Base-by-base conservation (phyloP, 2,113 vertebrate genomes). In the Neofelis nebulosa region DNA sequence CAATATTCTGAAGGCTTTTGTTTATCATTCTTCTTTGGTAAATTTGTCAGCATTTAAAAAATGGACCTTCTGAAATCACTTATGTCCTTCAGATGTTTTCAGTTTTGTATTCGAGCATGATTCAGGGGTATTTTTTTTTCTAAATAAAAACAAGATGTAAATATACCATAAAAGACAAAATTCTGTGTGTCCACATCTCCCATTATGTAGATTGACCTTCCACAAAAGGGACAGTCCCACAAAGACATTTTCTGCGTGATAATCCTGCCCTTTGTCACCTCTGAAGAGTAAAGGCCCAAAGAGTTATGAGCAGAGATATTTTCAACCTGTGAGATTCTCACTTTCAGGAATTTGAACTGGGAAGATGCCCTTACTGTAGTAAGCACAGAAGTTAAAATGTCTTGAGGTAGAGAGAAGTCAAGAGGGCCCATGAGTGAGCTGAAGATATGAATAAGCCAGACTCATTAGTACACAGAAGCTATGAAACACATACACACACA, bases 1-100 rank as follows among this genome's bases (percentile, higher is more conserved):
- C 29, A 91, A n/a, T 83, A 84, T 88, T 91, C 88, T 95, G n/a
- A 95, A 89, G 25, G 0, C 23, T 92, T 92, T 82, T 31, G 55
- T 48, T 78, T 96, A 78, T 38, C 48, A 82, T 80, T 87, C 55
- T 92, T 94, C n/a, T 80, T 7, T 87, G 52, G 23, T 38, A 78
- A 73, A 2, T 68, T 85, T 91, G 19, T 74, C 63, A 95, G 23
- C 38, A 55, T 41, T 93, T 68, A 41, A 63, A 85, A 96, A 71
- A 63, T 33, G 10, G 73, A 69, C 55, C 5, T 80, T 85, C 8
- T 96, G n/a, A 69, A 41, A 36, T 95, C 48, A 48, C 2, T 3
- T n/a, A 83, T 57, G 15, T 33, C 15, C 23, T 55, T 95, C 4
- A 31, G 31, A 52, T 79, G 29, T 85, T 78, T 92, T 84, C 74